A percentile compares a stretch with the other conserved stretches of the same genome.
Conservation (phyloP, 2,797 vertebrate genomes). For the Morelia viridis region DNA sequence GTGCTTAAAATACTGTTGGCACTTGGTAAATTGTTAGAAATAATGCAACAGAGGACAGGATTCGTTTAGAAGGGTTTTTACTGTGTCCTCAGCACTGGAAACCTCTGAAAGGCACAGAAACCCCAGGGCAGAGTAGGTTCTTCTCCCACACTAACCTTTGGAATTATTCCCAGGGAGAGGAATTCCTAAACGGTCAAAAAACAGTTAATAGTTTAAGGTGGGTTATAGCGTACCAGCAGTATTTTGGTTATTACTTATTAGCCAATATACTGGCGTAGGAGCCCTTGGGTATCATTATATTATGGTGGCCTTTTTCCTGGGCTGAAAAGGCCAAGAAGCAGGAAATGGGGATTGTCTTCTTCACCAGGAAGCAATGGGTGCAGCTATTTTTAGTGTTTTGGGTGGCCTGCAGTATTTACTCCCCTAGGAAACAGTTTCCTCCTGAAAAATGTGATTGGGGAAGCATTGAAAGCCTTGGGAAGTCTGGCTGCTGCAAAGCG, state of each 20-base stretch:
- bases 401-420: background rate
- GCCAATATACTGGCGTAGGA: background rate
- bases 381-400: too few relatives aligned
- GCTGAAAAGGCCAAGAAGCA: background rate
- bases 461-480: too few relatives aligned
- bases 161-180: background rate
- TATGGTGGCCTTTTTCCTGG: background rate
- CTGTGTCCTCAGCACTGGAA: too few relatives aligned
- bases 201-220: background rate
- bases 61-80: background rate
- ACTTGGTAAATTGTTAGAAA: too few relatives aligned
- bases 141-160: background rate
- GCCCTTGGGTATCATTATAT: too few relatives aligned
- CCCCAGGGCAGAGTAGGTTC: background rate
- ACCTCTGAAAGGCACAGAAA: background rate
- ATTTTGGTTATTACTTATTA: background rate
- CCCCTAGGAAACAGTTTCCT: background rate
- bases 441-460: background rate
- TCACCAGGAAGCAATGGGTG: too few relatives aligned
- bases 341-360: background rate
- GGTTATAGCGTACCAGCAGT: background rate
- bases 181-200: background rate
- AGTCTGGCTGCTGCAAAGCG: background rate
- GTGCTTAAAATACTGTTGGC: background rate
- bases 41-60: background rate